Conservation (phyloP, 1,140 invertebrate species). For the Eriosoma lanigerum region DNA sequence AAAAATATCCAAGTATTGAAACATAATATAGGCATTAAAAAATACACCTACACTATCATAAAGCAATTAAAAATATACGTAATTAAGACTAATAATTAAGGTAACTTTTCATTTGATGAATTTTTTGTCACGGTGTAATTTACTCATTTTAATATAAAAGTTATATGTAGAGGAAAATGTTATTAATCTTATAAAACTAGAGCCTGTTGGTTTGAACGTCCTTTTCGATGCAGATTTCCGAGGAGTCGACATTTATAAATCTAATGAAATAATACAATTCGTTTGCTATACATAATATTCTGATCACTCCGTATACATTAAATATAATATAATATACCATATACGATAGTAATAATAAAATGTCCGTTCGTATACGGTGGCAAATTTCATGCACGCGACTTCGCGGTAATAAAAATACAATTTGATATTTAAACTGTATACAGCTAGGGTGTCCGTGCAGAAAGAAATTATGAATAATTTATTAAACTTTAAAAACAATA, state of each 20-base stretch:
- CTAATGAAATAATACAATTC: background rate
- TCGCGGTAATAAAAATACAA: conserved; percentile 10
- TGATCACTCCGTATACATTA: background rate
- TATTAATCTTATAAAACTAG: too few species aligned
- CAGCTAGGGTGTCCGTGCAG: background rate
- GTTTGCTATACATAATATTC: background rate
- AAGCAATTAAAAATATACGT: too few species aligned
- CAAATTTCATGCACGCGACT: conserved; percentile 17
- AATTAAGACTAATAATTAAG: too few species aligned
- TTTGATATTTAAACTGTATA: background rate
- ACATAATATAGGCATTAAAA: too few species aligned
- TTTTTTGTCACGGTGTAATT: too few species aligned
- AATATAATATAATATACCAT: background rate
- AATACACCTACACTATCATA: too few species aligned
- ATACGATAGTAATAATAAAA: background rate
- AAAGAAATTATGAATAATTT: background rate
- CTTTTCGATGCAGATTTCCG: too few species aligned
- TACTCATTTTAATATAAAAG: too few species aligned
- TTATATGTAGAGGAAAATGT: too few species aligned
- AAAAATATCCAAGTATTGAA: too few species aligned
- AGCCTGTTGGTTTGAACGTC: too few species aligned
- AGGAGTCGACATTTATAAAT: background rate
- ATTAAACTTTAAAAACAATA: background rate
- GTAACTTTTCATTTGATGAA: too few species aligned
- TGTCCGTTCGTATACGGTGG: background rate